Percentiles rank a stretch among this genome's conserved stretches.
Conservation (phyloP, 2,888 invertebrate species). For the Osedax fenrisi region DNA sequence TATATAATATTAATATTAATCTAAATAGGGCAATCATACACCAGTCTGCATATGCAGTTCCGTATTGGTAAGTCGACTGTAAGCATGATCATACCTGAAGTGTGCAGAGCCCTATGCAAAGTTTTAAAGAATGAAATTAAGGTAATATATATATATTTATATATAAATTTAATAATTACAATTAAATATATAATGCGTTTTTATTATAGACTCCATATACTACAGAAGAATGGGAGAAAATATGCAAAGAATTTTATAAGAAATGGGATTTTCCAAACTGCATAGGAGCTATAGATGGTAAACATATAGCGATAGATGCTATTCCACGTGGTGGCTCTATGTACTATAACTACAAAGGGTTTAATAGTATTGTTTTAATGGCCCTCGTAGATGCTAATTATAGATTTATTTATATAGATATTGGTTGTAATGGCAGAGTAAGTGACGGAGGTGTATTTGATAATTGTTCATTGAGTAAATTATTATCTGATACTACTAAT, state of each 20-base stretch:
- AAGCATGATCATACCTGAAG: no score
- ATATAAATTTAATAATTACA: no score
- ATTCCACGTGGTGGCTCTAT: background rate
- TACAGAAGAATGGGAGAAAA: conserved; percentile 13
- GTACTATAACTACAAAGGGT: conserved; percentile 27
- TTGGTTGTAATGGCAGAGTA: conserved; percentile 32
- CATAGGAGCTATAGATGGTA: conserved; percentile 28
- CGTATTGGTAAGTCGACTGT: no score
- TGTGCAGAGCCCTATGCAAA: no score
- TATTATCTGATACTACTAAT: conserved; percentile 9
- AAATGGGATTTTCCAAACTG: conserved; percentile 30
- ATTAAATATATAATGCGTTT: no score
- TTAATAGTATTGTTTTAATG: conserved; percentile 25
- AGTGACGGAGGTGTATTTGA: conserved; percentile 34
- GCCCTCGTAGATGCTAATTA: conserved; percentile 30
- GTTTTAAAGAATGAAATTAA: no score
- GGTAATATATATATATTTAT: no score
- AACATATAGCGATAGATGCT: conserved; percentile 15
- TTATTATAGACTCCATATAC: no score
- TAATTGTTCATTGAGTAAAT: conserved; percentile 16
- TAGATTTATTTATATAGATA: conserved; percentile 26
- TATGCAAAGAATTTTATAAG: conserved; percentile 19
- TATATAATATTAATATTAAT: no score
- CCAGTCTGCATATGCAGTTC: no score
- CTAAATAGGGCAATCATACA: no score